phyloP scores from a whole-genome alignment of 2,113 vertebrate genomes.

The Progne subis region DNA sequence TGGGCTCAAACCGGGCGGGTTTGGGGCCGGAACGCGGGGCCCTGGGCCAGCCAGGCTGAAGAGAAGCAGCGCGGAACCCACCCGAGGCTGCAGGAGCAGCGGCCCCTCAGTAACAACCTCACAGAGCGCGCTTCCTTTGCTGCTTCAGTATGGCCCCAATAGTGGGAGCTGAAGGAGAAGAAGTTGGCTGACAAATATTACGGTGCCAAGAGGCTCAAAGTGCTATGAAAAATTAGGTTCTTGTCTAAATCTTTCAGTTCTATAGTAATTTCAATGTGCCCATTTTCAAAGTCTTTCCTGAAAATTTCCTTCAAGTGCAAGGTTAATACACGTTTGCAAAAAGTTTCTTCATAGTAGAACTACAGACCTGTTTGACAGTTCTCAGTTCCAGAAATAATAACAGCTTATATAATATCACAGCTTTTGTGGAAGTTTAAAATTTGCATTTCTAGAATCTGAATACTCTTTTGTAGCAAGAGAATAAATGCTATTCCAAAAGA shows the following conservation, averaged over 20 bases:
- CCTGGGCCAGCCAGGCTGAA: neutral
- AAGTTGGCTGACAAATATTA: neutral
- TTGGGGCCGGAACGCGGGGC: too few species aligned
- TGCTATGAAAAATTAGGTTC: neutral
- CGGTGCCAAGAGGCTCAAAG: neutral
- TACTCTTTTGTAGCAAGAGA: neutral
- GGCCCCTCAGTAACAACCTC: neutral
- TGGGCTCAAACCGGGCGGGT: too few species aligned
- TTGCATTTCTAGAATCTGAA: neutral
- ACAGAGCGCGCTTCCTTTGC: too few species aligned
- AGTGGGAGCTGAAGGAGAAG: rapidly evolving
- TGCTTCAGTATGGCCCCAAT: rapidly evolving
- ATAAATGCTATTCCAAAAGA: neutral
- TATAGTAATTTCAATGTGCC: neutral
- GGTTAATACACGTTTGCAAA: neutral
- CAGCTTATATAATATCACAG: neutral
- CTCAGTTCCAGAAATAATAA: neutral
- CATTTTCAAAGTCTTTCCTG: neutral
- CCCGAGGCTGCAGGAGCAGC: neutral
- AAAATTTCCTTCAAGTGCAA: neutral
- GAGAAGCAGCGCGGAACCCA: neutral
- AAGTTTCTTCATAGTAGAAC: neutral
- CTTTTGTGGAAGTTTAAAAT: neutral
- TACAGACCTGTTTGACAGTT: neutral
- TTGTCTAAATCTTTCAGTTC: neutral